These are phyloP conservation scores for Leptocoma aspasia DNA, from an alignment of 2,113 vertebrate species.

Conservation along the genomic window DNA sequence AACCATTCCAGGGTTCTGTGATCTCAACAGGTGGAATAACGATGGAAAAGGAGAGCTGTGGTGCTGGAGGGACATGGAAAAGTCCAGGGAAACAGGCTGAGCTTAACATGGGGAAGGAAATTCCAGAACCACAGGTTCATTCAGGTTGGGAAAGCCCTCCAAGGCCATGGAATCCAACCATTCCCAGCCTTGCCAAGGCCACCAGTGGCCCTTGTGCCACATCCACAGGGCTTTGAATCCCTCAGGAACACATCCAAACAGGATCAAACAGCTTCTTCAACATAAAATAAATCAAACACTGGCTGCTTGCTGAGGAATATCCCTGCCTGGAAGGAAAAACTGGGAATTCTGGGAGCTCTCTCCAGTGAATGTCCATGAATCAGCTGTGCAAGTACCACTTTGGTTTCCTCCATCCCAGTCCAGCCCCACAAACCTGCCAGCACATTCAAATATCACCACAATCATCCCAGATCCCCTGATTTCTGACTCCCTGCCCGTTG, in stretches of 20 bases:
- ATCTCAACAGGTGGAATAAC: accelerated
- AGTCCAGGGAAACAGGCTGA: neutral
- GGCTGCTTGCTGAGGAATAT: neutral
- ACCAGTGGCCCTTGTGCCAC: neutral
- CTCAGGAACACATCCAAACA: neutral
- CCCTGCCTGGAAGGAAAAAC: neutral
- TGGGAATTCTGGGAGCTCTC: neutral
- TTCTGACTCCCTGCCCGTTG: slow-evolving; percentile 24
- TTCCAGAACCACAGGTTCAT: neutral
- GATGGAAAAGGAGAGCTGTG: neutral
- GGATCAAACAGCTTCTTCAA: neutral
- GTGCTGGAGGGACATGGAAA: accelerated
- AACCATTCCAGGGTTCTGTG: neutral
- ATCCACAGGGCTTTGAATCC: neutral
- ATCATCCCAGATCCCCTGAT: slow-evolving; percentile 4
- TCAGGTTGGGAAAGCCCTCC: neutral
- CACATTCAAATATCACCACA: neutral
- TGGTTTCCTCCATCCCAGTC: neutral
- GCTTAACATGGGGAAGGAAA: neutral
- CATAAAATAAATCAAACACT: neutral
- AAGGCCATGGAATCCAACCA: neutral
- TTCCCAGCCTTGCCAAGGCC: neutral
- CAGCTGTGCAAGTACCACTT: neutral
- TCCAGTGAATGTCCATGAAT: slow-evolving; percentile 3
- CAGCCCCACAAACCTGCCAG: slow-evolving; percentile 2